Evolutionary conservation across 2,888 invertebrate species (phyloP).

Genomic region (Noctua comes): DNA sequence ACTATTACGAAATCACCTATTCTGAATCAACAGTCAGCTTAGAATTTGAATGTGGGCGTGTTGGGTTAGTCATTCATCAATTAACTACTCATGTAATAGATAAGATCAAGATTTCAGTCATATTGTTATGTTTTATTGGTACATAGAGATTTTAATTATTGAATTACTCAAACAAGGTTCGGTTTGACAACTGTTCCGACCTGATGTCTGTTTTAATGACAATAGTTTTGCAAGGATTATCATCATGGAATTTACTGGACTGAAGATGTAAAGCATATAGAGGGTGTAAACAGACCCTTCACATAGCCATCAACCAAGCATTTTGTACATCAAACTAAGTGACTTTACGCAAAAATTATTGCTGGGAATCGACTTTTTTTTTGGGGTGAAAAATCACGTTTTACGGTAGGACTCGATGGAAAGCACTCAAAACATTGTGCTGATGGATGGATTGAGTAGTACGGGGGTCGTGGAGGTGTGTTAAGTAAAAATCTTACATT

Average conservation of each 20-base stretch:
- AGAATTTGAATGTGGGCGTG: slow-evolving; percentile 53
- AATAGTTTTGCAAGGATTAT: not conserved
- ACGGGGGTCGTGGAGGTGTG: too few relatives aligned
- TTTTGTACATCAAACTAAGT: too few relatives aligned
- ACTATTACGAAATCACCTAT: slow-evolving; percentile 42
- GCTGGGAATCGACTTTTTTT: too few relatives aligned
- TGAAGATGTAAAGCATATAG: not conserved
- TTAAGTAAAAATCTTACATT: too few relatives aligned
- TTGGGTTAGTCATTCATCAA: slow-evolving; percentile 62
- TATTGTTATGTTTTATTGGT: slow-evolving; percentile 51
- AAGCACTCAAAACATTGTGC: too few relatives aligned
- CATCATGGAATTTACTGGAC: too few relatives aligned
- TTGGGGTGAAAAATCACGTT: too few relatives aligned
- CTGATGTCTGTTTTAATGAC: not conserved
- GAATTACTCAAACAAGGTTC: slow-evolving; percentile 23
- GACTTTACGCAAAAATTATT: too few relatives aligned
- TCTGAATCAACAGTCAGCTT: slow-evolving; percentile 33
- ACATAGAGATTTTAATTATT: slow-evolving; percentile 34
- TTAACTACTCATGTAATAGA: slow-evolving; percentile 53
- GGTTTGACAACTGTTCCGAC: slow-evolving; percentile 10
- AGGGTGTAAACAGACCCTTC: too few relatives aligned
- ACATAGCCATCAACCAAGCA: too few relatives aligned
- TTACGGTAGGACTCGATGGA: too few relatives aligned
- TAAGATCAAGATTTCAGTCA: slow-evolving; percentile 46
- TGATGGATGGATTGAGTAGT: too few relatives aligned